A percentile compares a stretch with the other conserved stretches of the same genome.
These are phyloP conservation scores for Rhynchonycteris naso DNA, from an alignment of 2,797 vertebrate genomes.

Conservation along the genomic window DNA sequence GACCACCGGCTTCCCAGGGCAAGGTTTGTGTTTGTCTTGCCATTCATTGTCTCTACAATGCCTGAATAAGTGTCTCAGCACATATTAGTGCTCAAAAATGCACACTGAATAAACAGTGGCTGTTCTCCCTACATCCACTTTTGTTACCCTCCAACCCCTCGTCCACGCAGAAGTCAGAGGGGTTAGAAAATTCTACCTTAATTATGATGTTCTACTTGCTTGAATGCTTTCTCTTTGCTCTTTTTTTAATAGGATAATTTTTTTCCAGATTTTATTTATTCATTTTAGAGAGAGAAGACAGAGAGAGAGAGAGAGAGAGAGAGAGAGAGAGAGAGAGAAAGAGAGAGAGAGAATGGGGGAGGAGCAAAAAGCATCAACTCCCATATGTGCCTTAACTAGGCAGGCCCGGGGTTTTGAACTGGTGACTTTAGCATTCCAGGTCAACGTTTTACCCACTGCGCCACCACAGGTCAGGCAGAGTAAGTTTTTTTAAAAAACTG, in stretches of 20 bases:
- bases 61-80: not conserved
- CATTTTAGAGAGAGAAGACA: too few species aligned
- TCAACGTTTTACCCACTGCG: too few species aligned
- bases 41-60: not conserved
- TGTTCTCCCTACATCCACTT: not conserved
- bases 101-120: too few species aligned
- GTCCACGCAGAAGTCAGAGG: not conserved
- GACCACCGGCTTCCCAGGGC: not conserved
- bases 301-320: too few species aligned
- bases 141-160: not conserved
- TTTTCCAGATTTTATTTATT: too few species aligned
- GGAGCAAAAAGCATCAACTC: too few species aligned
- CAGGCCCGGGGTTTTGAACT: too few species aligned
- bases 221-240: not conserved
- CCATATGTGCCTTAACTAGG: too few species aligned
- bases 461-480: not conserved
- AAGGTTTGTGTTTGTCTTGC: not conserved
- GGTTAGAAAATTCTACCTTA: not conserved
- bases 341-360: too few species aligned
- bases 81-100: not conserved
- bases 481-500: not conserved
- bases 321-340: too few species aligned
- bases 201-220: not conserved
- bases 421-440: too few species aligned
- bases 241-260: too few species aligned